A percentile compares a stretch with the other conserved stretches of the same genome.
phyloP scores from a whole-genome alignment of 2,888 invertebrate species.

The Lasioglossum villosulum region DNA sequence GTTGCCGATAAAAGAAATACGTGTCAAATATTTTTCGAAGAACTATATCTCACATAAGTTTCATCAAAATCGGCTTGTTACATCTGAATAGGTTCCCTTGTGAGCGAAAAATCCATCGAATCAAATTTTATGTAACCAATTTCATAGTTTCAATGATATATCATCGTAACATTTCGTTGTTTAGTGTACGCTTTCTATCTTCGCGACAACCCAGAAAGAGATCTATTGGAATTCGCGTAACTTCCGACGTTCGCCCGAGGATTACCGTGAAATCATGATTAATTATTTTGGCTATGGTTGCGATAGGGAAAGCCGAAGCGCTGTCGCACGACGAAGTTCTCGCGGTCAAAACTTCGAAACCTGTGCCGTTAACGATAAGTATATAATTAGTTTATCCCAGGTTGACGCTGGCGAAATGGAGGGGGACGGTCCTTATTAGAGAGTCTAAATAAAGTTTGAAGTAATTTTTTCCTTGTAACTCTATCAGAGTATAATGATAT shows the following conservation, averaged over 20 bases:
- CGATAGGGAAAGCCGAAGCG: background rate
- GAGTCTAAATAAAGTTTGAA: slow-evolving; percentile 11
- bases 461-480: background rate
- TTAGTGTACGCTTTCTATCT: too few species aligned
- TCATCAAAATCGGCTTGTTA: too few species aligned
- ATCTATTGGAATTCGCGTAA: slow-evolving; percentile 21
- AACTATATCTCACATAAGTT: too few species aligned
- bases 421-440: background rate
- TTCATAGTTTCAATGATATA: too few species aligned
- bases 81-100: too few species aligned
- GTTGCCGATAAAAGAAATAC: too few species aligned
- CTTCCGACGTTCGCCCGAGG: slow-evolving; percentile 34
- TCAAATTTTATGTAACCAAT: too few species aligned
- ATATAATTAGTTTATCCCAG: slow-evolving; percentile 51
- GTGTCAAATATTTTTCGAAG: too few species aligned
- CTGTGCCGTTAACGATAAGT: slow-evolving; percentile 43
- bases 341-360: slow-evolving; percentile 41
- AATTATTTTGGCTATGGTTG: slow-evolving; percentile 36
- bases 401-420: background rate
- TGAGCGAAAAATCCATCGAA: too few species aligned
- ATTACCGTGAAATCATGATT: slow-evolving; percentile 46
- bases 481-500: background rate
- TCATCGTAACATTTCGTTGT: too few species aligned
- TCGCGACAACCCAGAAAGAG: too few species aligned
- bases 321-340: slow-evolving; percentile 33